A percentile compares a stretch with the other conserved stretches of the same genome.
These are phyloP conservation scores for Amblyornis subalaris DNA, from an alignment of 2,113 vertebrate genomes.

Conservation along the genomic window DNA sequence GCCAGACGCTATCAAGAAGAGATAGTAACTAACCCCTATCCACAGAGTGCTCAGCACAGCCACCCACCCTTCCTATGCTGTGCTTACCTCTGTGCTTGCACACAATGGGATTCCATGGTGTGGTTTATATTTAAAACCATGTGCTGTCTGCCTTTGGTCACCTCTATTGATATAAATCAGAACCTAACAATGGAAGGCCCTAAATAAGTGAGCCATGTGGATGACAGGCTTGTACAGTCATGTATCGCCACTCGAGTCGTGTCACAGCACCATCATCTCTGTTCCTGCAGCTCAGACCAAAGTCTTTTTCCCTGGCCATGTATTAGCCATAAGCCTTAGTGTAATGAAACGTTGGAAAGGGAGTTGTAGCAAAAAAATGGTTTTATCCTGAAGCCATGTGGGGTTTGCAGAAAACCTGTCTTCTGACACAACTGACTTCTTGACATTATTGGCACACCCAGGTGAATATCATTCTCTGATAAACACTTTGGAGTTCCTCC, in stretches of 20 bases:
- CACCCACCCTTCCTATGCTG: background rate
- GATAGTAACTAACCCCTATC: background rate
- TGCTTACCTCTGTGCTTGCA: background rate
- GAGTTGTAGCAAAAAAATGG: background rate
- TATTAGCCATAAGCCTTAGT: background rate
- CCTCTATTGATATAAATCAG: slow-evolving; percentile 7
- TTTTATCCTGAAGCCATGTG: background rate
- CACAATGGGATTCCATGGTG: background rate
- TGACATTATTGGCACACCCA: background rate
- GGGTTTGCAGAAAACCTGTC: background rate
- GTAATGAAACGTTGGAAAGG: background rate
- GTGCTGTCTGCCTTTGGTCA: background rate
- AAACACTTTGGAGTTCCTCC: background rate
- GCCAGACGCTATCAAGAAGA: background rate
- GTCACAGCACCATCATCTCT: rapidly evolving
- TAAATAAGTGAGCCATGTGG: background rate
- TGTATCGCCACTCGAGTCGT: rapidly evolving
- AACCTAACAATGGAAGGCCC: background rate
- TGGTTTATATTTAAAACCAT: background rate
- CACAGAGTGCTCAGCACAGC: background rate
- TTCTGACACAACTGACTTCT: background rate
- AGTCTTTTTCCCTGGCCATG: background rate
- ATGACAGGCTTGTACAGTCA: background rate
- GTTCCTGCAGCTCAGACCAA: background rate
- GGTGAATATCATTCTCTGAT: background rate